Evolutionary conservation across 2,113 vertebrate genomes (phyloP), one percentile per base, ranked within the genome.

Genomic region (Sinocyclocheilus anophthalmus): DNA sequence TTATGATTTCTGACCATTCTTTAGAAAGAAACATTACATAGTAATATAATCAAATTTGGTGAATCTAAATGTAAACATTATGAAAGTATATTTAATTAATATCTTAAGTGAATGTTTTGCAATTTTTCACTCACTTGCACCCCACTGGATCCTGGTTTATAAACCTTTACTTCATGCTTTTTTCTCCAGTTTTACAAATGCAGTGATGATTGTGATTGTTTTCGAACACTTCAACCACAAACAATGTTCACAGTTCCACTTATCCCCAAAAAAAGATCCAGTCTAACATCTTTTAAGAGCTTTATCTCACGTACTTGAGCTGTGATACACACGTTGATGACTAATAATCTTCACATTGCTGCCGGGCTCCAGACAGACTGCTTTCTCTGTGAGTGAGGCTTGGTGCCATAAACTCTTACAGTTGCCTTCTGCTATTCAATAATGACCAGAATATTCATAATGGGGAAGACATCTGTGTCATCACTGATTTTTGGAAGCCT

Each of bases 401-500:
- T 53, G n/a, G 57, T 73, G 65, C 59, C 55, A 65, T 76, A 82
- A 85, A 77, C 59, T 84, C 53, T 26, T 65, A 82, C 78, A 85
- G 70, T 57, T 85, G 87, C 78, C 73, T 84, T 84, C 75, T 84
- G 81, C 50, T 84, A 24, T 20, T 83, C 61, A 73, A 72, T 88
- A 85, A 88, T 88, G 63, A 82, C 45, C 22, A 81, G 69, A 81
- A 72, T 37, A 70, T 59, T 55, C 48, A 70, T 61, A 81, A 63
- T 45, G 45, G 39, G 70, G 45, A 67, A 81, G n/a, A 22, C 26
- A 50, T 87, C 37, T 30, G 45, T 77, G 48, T 26, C 75, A 61
- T 72, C 75, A 72, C 53, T 83, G 61, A 87, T 84, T 61, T 84
- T 48, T 10, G 61, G 73, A 81, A 81, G 45, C 26, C 30, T 85